Evolutionary conservation across 2,888 invertebrate species (phyloP).

Genomic region (Dichetophora obliterata): DNA sequence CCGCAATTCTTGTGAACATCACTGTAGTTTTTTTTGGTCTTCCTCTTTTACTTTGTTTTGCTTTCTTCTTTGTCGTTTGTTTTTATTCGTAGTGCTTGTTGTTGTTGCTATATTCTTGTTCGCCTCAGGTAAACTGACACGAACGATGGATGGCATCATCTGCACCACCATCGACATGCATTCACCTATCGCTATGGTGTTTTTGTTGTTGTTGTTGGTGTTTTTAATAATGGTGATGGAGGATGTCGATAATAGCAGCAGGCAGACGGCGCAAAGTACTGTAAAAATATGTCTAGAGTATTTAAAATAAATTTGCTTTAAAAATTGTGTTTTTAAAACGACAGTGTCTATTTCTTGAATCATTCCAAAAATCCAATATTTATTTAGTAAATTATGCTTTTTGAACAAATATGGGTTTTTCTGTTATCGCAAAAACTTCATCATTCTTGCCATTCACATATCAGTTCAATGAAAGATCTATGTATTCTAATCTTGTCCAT

Average conservation of each 20-base stretch:
- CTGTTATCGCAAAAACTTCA: no score
- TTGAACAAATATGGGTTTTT: no score
- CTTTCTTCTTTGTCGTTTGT: constrained; percentile 25
- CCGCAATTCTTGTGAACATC: constrained; percentile 19
- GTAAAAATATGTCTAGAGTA: not conserved
- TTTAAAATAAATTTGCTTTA: no score
- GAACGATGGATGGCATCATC: constrained; percentile 20
- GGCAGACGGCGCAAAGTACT: not conserved
- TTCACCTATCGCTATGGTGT: not conserved
- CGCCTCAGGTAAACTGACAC: constrained; percentile 31
- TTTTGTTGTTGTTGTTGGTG: not conserved
- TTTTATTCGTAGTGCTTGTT: constrained; percentile 16
- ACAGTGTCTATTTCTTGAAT: no score
- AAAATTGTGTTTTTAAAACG: no score
- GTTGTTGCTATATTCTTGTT: constrained; percentile 4
- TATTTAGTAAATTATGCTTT: no score
- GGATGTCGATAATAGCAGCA: not conserved
- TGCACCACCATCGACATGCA: not conserved
- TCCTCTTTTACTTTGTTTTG: constrained; percentile 1
- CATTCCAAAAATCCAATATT: no score
- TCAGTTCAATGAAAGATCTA: no score
- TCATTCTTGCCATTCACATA: no score
- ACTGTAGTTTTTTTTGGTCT: constrained; percentile 22
- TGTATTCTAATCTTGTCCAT: no score
- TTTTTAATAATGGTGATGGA: not conserved